phyloP scores from a whole-genome alignment of 2,888 invertebrate species.

The Rhagonycha fulva region DNA sequence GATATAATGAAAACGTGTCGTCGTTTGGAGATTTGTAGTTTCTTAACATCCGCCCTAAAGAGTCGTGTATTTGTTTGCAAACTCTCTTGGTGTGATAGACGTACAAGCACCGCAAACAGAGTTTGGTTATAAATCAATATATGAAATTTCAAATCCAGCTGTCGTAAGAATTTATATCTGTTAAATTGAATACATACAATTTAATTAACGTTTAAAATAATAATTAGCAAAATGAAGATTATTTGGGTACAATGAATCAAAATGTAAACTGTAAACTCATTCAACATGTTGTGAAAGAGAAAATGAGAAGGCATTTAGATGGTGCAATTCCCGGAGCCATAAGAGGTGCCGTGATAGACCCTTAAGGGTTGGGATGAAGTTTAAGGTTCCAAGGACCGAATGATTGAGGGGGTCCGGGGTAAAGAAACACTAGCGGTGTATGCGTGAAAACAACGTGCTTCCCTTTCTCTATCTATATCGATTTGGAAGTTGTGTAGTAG shows the following conservation, averaged over 20 bases:
- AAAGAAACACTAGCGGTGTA: conserved; percentile 12
- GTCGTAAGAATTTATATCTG: neutral
- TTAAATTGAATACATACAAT: neutral
- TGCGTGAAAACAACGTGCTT: conserved; percentile 19
- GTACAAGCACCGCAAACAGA: neutral
- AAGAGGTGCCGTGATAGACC: conserved; percentile 28
- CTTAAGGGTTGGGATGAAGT: conserved; percentile 29
- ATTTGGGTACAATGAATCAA: neutral
- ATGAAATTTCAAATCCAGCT: neutral
- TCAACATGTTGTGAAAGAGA: conserved; percentile 28
- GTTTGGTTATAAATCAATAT: neutral
- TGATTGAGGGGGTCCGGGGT: conserved; percentile 9
- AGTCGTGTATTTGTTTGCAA: neutral
- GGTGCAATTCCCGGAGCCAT: conserved; percentile 27
- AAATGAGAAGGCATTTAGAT: conserved; percentile 28
- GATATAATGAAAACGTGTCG: conserved; percentile 22
- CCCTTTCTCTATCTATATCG: conserved; percentile 18
- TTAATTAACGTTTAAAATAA: neutral
- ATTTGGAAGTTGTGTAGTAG: conserved; percentile 13
- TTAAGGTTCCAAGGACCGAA: conserved; percentile 23
- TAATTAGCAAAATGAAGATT: neutral
- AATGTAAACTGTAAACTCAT: conserved; percentile 13
- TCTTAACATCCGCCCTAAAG: neutral
- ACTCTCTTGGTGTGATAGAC: neutral
- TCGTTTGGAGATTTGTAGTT: conserved; percentile 15